Percentiles rank a stretch among this genome's conserved stretches.
Evolutionary conservation across 1,140 invertebrate genomes (phyloP).

Genomic region (Apis mellifera): Amel_HAv3.1 CM009942.2:10852501-10853000

Average conservation of each 20-base stretch:
- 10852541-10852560: slow-evolving; percentile 84
- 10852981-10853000: neutral
- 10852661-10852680: slow-evolving; percentile 85
- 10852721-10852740: slow-evolving; percentile 84
- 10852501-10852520: neutral
- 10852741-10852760: neutral
- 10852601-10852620: slow-evolving; percentile 82
- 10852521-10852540: slow-evolving; percentile 82
- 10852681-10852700: slow-evolving; percentile 90
- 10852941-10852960: neutral
- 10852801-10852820: too few species aligned
- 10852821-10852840: neutral
- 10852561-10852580: slow-evolving; percentile 82
- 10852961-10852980: neutral
- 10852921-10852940: fast-evolving
- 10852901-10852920: neutral
- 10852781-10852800: too few species aligned
- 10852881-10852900: neutral
- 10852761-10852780: neutral
- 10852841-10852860: neutral
- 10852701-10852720: slow-evolving; percentile 89
- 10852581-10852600: slow-evolving; percentile 83
- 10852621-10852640: slow-evolving; percentile 84
- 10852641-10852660: slow-evolving; percentile 84
- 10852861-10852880: neutral